phyloP scores from a whole-genome alignment of 1,140 invertebrate genomes.

The Psix sp. region DNA sequence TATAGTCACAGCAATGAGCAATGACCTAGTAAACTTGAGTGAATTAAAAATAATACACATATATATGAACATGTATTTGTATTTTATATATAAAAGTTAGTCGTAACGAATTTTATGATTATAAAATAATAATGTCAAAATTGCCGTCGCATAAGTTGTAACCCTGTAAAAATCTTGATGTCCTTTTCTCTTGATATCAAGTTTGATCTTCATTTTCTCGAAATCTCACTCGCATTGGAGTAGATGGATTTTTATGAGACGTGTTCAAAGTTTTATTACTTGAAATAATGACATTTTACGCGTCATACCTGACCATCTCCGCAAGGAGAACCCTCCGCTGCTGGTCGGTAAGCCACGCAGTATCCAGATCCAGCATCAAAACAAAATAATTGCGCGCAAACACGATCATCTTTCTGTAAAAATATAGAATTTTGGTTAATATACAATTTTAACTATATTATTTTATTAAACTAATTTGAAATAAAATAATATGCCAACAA shows the following conservation, averaged over 20 bases:
- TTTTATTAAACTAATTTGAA: slow-evolving; percentile 3
- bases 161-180: slow-evolving; percentile 33
- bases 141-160: not conserved
- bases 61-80: no score
- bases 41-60: no score
- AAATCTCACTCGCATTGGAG: slow-evolving; percentile 54
- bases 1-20: no score
- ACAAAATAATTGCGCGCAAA: slow-evolving; percentile 96
- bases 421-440: slow-evolving; percentile 15
- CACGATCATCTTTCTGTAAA: slow-evolving; percentile 91
- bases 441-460: not conserved
- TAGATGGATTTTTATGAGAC: slow-evolving; percentile 58
- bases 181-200: slow-evolving; percentile 20
- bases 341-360: slow-evolving; percentile 95
- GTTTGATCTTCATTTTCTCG: slow-evolving; percentile 37
- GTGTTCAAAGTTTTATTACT: slow-evolving; percentile 55
- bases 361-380: slow-evolving; percentile 96
- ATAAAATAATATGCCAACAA: not conserved
- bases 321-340: slow-evolving; percentile 94
- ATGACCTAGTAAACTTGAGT: no score
- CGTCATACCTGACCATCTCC: slow-evolving; percentile 91
- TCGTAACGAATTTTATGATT: slow-evolving; percentile 92
- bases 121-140: slow-evolving; percentile 90
- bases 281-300: slow-evolving; percentile 52
- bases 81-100: no score